Conservation (phyloP, 2,797 vertebrate genomes). For the Eutrigla gurnardus region DNA sequence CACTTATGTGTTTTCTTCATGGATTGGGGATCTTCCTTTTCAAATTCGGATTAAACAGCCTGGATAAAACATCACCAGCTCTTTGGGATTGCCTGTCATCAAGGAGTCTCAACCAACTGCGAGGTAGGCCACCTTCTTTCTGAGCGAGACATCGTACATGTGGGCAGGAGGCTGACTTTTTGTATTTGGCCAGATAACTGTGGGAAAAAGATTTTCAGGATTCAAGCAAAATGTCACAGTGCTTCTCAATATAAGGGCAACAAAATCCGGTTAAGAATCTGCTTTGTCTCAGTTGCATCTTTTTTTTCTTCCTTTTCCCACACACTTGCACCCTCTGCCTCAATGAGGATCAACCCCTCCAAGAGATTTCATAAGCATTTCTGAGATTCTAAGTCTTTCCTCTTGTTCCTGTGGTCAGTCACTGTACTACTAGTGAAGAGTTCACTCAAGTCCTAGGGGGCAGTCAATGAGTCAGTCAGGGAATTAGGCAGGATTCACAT, state of each 20-base stretch:
- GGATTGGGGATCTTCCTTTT: slow-evolving; percentile 27
- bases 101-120: slow-evolving; percentile 8
- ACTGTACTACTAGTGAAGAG: slow-evolving; percentile 21
- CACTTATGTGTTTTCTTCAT: background rate
- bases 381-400: slow-evolving; percentile 1
- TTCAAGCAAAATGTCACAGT: background rate
- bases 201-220: background rate
- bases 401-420: slow-evolving; percentile 24
- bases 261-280: background rate
- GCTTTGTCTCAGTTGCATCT: background rate
- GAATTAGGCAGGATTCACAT: slow-evolving; percentile 76
- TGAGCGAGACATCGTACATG: background rate
- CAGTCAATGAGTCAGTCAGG: slow-evolving; percentile 66
- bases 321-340: slow-evolving; percentile 2
- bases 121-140: slow-evolving; percentile 56
- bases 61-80: background rate
- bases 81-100: background rate
- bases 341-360: background rate
- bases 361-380: slow-evolving; percentile 2
- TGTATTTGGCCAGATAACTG: background rate
- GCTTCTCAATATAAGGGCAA: background rate
- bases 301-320: slow-evolving; percentile 11
- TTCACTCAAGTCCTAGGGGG: slow-evolving; percentile 22
- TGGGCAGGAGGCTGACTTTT: background rate
- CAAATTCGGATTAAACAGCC: slow-evolving; percentile 41